Evolutionary conservation across 2,797 vertebrate genomes (phyloP), one percentile per base, ranked within the genome.

Genomic region (Brachymystax lenok): DNA sequence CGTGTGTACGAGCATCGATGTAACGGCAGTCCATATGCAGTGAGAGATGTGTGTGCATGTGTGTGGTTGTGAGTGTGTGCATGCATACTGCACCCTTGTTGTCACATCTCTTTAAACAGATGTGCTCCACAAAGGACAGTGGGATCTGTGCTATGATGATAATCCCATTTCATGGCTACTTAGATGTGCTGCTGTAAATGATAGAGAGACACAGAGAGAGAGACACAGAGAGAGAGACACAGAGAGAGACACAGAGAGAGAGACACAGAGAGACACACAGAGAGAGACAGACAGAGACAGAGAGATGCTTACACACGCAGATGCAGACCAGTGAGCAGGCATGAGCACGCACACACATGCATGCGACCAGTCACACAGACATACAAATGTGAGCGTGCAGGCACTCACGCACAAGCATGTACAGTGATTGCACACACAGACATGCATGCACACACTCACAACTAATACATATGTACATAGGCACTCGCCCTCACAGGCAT

Each of bases 111-210:
- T 89, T 85, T 83, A 77, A 84, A 87, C 61, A 74, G 35, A 86
- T 71, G 40, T 46, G 30, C 85, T 75, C 72, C 77, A 87, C 73
- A 84, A 83, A 90, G 71, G 66, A 84, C 77, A 54, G 76, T 81
- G 77, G 73, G 77, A 85, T 75, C 69, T 69, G 51, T 79, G 81
- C 86, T 84, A 83, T 81, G 73, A 83, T 81, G 73, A 10, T 76
- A 86, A 91, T 90, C 82, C 74, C 21, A 71, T 90, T 88, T 86
- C 83, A 88, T 84, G 88, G 85, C 77, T 79, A 77, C 81, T 84
- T 83, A 79, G 73, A 86, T 82, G 80, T 86, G 80, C 84, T 46
- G 76, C 83, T 46, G 75, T 85, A 87, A 82, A 81, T 81, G 72
- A 75, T 75, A 77, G 16, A 24, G 24, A 51, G 40, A 75, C 56